Conservation (phyloP, 2,113 vertebrate genomes). For the Dunckerocampus dactyliophorus region DNA sequence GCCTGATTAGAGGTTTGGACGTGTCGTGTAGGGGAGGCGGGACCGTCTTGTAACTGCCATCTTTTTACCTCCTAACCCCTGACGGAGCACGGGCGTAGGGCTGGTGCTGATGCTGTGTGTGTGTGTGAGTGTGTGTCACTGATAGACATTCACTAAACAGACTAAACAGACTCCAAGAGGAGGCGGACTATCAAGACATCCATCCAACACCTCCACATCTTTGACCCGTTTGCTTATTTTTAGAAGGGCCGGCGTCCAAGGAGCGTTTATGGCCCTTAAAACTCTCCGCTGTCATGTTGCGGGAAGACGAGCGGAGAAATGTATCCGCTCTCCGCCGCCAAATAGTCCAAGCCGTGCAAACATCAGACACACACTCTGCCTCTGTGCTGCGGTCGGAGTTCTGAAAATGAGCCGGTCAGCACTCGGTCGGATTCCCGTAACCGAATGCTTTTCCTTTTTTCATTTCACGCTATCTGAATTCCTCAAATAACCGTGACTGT, state of each 20-base stretch:
- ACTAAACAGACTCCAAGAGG: too few species aligned
- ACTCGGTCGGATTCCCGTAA: conserved; percentile 62
- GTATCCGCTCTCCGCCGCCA: conserved; percentile 42
- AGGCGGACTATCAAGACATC: conserved; percentile 6
- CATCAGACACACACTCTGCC: conserved; percentile 19
- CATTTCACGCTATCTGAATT: conserved; percentile 52
- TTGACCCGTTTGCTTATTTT: conserved; percentile 60
- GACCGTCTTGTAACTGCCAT: neutral
- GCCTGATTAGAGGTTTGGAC: conserved; percentile 29
- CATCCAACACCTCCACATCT: conserved; percentile 39
- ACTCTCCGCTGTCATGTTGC: conserved; percentile 9
- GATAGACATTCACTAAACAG: conserved; percentile 43
- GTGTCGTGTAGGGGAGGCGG: neutral
- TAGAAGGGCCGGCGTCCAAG: conserved; percentile 48
- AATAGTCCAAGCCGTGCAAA: conserved; percentile 53
- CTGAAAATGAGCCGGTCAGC: conserved; percentile 66
- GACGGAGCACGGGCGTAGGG: neutral
- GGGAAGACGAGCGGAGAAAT: conserved; percentile 48
- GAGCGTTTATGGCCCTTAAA: conserved; percentile 38
- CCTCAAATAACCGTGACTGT: conserved; percentile 63
- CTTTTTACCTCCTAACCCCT: conserved; percentile 2
- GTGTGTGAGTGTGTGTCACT: conserved; percentile 21
- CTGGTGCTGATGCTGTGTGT: neutral
- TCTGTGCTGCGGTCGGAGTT: conserved; percentile 51
- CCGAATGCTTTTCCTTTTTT: conserved; percentile 31